Evolutionary conservation across 2,797 vertebrate species (phyloP).

Genomic region (Acrossocheilus wenchowensis): DNA sequence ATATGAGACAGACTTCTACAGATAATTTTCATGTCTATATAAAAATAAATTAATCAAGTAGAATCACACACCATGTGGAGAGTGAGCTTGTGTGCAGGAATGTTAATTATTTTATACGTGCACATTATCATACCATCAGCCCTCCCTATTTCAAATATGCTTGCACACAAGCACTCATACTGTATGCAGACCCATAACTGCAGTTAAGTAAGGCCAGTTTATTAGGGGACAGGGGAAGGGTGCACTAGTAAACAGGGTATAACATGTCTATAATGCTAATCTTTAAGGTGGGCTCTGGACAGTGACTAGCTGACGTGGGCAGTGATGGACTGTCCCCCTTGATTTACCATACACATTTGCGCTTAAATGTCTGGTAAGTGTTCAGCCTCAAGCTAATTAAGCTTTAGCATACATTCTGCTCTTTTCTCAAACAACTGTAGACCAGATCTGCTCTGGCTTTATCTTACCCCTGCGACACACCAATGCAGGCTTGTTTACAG

Average conservation of each 20-base stretch:
- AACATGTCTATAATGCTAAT: conserved; percentile 75
- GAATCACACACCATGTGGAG: conserved; percentile 69
- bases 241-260: conserved; percentile 73
- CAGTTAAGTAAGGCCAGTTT: conserved; percentile 82
- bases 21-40: conserved; percentile 73
- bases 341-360: conserved; percentile 36
- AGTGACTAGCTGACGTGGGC: conserved; percentile 62
- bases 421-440: conserved; percentile 38
- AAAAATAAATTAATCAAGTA: conserved; percentile 78
- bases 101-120: conserved; percentile 52
- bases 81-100: conserved; percentile 62
- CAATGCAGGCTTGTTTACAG: conserved; percentile 44
- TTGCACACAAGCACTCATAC: conserved; percentile 55
- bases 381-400: conserved; percentile 35
- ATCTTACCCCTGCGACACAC: conserved; percentile 29
- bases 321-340: conserved; percentile 55
- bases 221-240: conserved; percentile 71
- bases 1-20: conserved; percentile 70
- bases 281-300: conserved; percentile 68
- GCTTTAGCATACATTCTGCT: conserved; percentile 30
- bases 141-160: conserved; percentile 44
- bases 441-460: conserved; percentile 29
- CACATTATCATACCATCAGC: conserved; percentile 54
- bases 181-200: conserved; percentile 68
- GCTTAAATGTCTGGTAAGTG: conserved; percentile 25